A percentile compares a stretch with the other conserved stretches of the same genome.
phyloP scores from a whole-genome alignment of 1,140 invertebrate species.

The Zaprionus camerounensis region DNA sequence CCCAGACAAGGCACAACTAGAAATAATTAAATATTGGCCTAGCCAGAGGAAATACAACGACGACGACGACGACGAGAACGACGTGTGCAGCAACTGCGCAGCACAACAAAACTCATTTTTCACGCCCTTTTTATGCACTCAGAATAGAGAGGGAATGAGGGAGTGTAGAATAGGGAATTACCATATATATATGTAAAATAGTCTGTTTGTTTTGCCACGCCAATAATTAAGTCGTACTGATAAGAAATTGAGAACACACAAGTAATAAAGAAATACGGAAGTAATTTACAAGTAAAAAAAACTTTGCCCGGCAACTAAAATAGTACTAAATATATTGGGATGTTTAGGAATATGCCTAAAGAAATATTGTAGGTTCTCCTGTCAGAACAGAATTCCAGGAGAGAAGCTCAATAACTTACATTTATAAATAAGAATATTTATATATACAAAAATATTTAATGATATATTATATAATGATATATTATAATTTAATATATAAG shows the following conservation, averaged over 20 bases:
- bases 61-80: not conserved
- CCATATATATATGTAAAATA: constrained; percentile 4
- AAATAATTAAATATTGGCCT: constrained; percentile 50
- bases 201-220: constrained; percentile 19
- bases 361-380: too few relatives aligned
- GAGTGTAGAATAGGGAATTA: constrained; percentile 24
- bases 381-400: too few relatives aligned
- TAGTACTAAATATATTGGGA: too few relatives aligned
- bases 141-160: constrained; percentile 16
- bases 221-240: constrained; percentile 28
- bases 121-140: constrained; percentile 50
- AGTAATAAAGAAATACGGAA: constrained; percentile 10
- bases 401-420: too few relatives aligned
- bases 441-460: too few relatives aligned
- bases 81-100: constrained; percentile 30
- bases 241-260: constrained; percentile 19
- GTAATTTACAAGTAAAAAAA: not conserved
- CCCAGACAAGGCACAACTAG: constrained; percentile 7
- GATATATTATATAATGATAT: too few relatives aligned
- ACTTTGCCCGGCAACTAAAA: too few relatives aligned
- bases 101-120: constrained; percentile 32
- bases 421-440: too few relatives aligned
- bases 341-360: too few relatives aligned
- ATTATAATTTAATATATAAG: too few relatives aligned
- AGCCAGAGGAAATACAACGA: constrained; percentile 23